Evolutionary conservation across 2,113 vertebrate species (phyloP), one percentile per base, ranked within the genome.

Genomic region (Stigmatopora nigra): DNA sequence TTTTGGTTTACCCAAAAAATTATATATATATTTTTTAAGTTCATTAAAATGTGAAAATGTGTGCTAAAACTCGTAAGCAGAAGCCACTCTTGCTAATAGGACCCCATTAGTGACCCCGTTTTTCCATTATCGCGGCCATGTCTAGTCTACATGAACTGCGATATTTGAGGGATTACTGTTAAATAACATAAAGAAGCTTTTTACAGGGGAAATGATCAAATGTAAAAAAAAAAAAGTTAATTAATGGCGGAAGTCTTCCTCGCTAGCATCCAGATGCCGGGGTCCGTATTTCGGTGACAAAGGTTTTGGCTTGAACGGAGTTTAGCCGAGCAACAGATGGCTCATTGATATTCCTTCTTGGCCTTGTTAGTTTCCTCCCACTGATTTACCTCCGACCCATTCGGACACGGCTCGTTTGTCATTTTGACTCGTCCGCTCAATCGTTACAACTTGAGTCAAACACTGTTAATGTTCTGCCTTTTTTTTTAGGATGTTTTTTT

Each of bases 171-270:
- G 25, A 31, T 31, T 31, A 31, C 25, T 31, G 25, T 31, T n/a
- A n/a, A n/a, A n/a, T n/a, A n/a, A n/a, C n/a, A n/a, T n/a, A n/a
- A 31, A 31, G 25, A 31, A 31, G 25, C 25, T 31, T 31, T 78
- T 85, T 80, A 80, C 87, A 87, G 82, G 83, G 81, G 14, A 52
- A 88, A 83, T 65, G 17, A 80, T 75, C 79, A 46, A 70, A 68
- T 78, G 78, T 67, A 76, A 72, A 63, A 62, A 76, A 72, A 63
- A 62, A 36, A 70, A 78, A 75, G 68, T 82, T 82, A 82, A 88
- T 83, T 86, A 87, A 84, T 87, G 80, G 80, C 72, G 84, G 20
- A 78, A 80, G 84, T 86, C 68, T 76, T 80, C 85, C 75, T 84
- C 70, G 73, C 77, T 64, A 63, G 80, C 67, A 51, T 86, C 85